Base-by-base conservation (phyloP, 1,140 invertebrate species). In the Bathynomus jamesi region DNA sequence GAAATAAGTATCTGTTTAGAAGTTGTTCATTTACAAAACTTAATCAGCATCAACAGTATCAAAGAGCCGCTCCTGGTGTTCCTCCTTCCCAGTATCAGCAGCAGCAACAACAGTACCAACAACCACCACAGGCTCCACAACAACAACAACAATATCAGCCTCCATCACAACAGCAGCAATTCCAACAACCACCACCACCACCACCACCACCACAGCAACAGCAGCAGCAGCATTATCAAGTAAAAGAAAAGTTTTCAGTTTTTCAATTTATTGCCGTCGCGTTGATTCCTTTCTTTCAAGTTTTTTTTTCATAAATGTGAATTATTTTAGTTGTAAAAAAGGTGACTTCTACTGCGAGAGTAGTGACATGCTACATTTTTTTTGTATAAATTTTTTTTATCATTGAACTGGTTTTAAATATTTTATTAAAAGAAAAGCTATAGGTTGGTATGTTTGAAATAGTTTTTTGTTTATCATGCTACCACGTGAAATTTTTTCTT, bases 131-230 rank as follows among this genome's bases (percentile, higher is more conserved):
- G 46, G 28, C 40, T 1, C 69, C 63, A 24, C 32, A 8, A 30
- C 79, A 78, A 71, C 77, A 78, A 27, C 75, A 75, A 25, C 78
- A 77, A n/a, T 75, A 78, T 30, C 80, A 81, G 70, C 81, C 80
- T 17, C 83, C 82, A 28, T 75, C 72, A 4, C 80, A 71, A 21
- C 73, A 75, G 30, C 83, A 81, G 29, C 84, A 76, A 53, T n/a
- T n/a, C n/a, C n/a, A n/a, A n/a, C n/a, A n/a, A n/a, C n/a, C n/a
- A n/a, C n/a, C n/a, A n/a, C n/a, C n/a, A n/a, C n/a, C n/a, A n/a
- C n/a, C n/a, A n/a, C n/a, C n/a, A n/a, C n/a, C n/a, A n/a, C n/a
- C n/a, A n/a, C n/a, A n/a, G n/a, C n/a, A n/a, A n/a, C n/a, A n/a
- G n/a, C n/a, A n/a, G n/a, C n/a, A n/a, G n/a, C 76, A 78, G 68